phyloP scores from a whole-genome alignment of 2,797 vertebrate species.

The Anabas testudineus region DNA sequence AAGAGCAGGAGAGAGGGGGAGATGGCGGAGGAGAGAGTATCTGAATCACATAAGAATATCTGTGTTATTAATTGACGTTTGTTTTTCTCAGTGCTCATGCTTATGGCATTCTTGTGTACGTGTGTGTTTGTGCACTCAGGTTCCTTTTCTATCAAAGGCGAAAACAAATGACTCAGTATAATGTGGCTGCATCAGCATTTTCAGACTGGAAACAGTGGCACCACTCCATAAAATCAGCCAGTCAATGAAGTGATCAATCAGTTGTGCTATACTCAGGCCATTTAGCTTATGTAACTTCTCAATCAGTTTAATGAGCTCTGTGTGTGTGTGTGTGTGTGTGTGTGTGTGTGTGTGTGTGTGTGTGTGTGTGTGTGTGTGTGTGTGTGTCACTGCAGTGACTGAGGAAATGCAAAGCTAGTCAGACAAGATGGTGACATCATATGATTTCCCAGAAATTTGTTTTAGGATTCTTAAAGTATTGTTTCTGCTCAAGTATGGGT shows the following conservation, averaged over 20 bases:
- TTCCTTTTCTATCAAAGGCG: slow-evolving; percentile 43
- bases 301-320: slow-evolving; percentile 64
- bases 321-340: too few species aligned
- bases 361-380: too few species aligned
- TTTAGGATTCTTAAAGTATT: not conserved
- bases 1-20: slow-evolving; percentile 3
- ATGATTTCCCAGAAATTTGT: slow-evolving; percentile 21
- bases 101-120: not conserved
- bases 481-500: not conserved
- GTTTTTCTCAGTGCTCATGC: slow-evolving; percentile 10
- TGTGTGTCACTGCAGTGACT: slow-evolving; percentile 24
- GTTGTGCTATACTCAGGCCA: slow-evolving; percentile 20
- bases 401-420: slow-evolving; percentile 36
- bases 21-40: slow-evolving; percentile 9
- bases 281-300: slow-evolving; percentile 62
- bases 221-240: slow-evolving; percentile 53
- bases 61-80: slow-evolving; percentile 28
- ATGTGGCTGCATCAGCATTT: slow-evolving; percentile 60
- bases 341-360: too few species aligned
- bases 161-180: slow-evolving; percentile 50
- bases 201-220: slow-evolving; percentile 36
- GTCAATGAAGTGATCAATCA: slow-evolving; percentile 53
- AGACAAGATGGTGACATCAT: slow-evolving; percentile 24
- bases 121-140: slow-evolving; percentile 18
- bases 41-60: slow-evolving; percentile 15